A percentile compares a stretch with the other conserved stretches of the same genome.
Conservation (phyloP, 2,888 invertebrate genomes). For the Tinea pellionella region DNA sequence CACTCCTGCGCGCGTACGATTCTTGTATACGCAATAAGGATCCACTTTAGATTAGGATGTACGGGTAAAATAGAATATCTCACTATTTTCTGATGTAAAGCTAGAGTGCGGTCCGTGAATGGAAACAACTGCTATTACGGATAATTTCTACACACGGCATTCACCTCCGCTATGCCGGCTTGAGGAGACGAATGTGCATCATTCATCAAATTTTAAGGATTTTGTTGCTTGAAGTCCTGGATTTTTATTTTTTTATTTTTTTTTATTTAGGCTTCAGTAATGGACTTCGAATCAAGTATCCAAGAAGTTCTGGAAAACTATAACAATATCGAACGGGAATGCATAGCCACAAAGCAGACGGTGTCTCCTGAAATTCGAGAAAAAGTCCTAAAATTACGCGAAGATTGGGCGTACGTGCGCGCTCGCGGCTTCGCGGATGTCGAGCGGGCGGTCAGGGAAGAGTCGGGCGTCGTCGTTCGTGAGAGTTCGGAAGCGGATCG, state of each 20-base stretch:
- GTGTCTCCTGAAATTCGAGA: conserved; percentile 41
- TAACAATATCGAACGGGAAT: conserved; percentile 70
- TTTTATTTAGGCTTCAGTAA: conserved; percentile 40
- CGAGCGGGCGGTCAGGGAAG: not conserved
- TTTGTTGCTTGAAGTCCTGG: too few species aligned
- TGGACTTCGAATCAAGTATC: conserved; percentile 70
- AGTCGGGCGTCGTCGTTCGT: conserved; percentile 4
- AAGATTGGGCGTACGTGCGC: conserved; percentile 56
- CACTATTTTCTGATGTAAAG: too few species aligned
- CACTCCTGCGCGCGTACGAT: too few species aligned
- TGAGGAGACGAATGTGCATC: too few species aligned
- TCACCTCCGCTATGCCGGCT: too few species aligned
- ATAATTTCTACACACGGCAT: too few species aligned
- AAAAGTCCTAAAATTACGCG: conserved; percentile 57
- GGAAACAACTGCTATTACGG: too few species aligned
- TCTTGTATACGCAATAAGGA: too few species aligned
- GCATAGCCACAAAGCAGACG: conserved; percentile 36
- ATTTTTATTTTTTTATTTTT: not conserved
- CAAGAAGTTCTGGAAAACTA: conserved; percentile 73
- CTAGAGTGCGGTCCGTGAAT: too few species aligned
- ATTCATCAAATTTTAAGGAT: too few species aligned
- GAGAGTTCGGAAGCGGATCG: conserved; percentile 11
- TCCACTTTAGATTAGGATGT: too few species aligned
- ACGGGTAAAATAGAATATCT: too few species aligned
- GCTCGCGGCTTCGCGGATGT: conserved; percentile 18